Percentiles rank a stretch among this genome's conserved stretches.
These are phyloP conservation scores for Dinomys branickii DNA, from an alignment of 2,113 vertebrate species.

Conservation along the genomic window DNA sequence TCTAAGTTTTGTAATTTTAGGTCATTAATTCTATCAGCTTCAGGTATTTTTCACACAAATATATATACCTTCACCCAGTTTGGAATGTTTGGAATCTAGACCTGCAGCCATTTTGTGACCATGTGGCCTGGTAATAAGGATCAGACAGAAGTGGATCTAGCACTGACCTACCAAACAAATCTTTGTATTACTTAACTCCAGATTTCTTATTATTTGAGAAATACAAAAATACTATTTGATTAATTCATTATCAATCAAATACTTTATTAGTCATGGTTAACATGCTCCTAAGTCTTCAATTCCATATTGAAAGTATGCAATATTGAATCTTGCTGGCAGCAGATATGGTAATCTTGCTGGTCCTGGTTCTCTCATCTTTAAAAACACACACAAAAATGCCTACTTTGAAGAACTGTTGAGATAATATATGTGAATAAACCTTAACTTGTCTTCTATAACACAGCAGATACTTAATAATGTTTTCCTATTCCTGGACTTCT, in stretches of 20 bases:
- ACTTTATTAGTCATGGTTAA: background rate
- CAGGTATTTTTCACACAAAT: background rate
- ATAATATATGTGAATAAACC: background rate
- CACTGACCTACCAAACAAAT: background rate
- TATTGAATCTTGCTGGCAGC: background rate
- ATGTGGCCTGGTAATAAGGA: background rate
- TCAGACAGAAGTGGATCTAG: background rate
- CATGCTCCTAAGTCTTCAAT: background rate
- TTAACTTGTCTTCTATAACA: background rate
- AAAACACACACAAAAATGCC: slow-evolving; percentile 4
- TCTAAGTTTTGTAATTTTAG: slow-evolving; percentile 30
- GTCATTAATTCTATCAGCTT: background rate
- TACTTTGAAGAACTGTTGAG: background rate
- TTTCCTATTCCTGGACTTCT: background rate
- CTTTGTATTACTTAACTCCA: background rate
- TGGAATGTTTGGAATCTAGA: background rate
- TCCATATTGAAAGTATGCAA: background rate
- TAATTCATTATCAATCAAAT: background rate
- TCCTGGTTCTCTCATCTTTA: background rate
- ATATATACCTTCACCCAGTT: background rate
- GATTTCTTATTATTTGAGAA: slow-evolving; percentile 13
- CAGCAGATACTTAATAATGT: background rate
- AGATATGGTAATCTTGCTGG: background rate
- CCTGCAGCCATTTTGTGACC: background rate
- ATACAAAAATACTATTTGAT: background rate